Conservation (phyloP, 2,797 vertebrate species). For the Hybognathus amarus region DNA sequence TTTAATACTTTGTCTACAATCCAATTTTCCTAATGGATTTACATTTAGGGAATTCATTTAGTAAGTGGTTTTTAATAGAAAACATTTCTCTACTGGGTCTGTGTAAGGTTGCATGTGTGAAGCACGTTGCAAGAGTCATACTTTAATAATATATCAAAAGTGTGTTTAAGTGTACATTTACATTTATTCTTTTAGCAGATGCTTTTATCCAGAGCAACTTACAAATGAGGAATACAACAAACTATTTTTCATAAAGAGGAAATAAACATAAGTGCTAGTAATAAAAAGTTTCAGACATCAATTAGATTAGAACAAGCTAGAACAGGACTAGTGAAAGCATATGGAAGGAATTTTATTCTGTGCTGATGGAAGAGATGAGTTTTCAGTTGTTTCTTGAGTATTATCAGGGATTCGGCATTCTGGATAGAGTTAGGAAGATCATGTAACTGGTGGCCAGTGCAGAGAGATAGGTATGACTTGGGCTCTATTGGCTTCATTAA, state of each 20-base stretch:
- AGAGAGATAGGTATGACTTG: background rate
- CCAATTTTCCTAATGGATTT: conserved; percentile 49
- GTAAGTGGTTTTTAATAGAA: conserved; percentile 1
- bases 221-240: background rate
- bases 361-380: background rate
- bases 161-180: background rate
- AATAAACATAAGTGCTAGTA: background rate
- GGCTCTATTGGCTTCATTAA: background rate
- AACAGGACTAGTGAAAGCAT: background rate
- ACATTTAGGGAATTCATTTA: conserved; percentile 42
- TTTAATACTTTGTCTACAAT: conserved; percentile 37
- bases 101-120: background rate
- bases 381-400: background rate
- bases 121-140: background rate
- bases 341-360: background rate
- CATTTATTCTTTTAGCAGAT: background rate
- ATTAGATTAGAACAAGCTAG: background rate
- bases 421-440: background rate
- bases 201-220: background rate
- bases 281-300: background rate
- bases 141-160: background rate
- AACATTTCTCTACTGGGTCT: background rate
- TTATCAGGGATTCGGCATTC: background rate
- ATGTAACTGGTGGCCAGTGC: background rate
- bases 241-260: background rate